Percentiles rank a stretch among this genome's conserved stretches.
These are phyloP conservation scores for Tauraco erythrolophus DNA, from an alignment of 2,113 vertebrate genomes.

Conservation along the genomic window DNA sequence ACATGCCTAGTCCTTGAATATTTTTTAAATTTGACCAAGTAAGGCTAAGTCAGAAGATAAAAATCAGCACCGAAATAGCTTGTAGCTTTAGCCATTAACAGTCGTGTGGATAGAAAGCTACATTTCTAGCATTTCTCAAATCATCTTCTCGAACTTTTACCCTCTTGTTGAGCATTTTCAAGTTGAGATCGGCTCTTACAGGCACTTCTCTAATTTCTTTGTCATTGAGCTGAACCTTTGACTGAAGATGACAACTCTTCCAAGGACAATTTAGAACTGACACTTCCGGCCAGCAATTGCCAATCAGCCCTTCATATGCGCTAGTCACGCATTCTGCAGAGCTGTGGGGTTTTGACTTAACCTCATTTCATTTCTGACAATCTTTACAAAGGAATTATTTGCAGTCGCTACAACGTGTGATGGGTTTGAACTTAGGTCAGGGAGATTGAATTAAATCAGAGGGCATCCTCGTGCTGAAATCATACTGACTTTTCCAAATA, in stretches of 20 bases:
- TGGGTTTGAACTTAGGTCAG: conserved; percentile 68
- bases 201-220: conserved; percentile 18
- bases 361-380: conserved; percentile 63
- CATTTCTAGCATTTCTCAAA: background rate
- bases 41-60: background rate
- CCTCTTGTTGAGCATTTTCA: background rate
- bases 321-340: conserved; percentile 3
- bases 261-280: conserved; percentile 58
- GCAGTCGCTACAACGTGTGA: conserved; percentile 43
- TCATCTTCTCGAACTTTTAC: background rate
- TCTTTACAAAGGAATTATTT: conserved; percentile 70
- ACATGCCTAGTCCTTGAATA: too few relatives aligned
- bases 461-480: background rate
- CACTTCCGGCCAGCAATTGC: conserved; percentile 51
- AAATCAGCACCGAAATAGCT: background rate
- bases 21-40: background rate
- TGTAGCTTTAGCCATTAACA: background rate
- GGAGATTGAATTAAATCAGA: conserved; percentile 61
- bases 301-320: background rate
- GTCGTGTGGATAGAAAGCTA: background rate
- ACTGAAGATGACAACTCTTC: conserved; percentile 54
- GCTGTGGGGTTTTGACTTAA: conserved; percentile 25
- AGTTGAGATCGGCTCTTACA: background rate
- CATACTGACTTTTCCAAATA: conserved; percentile 30
- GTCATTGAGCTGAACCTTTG: conserved; percentile 37